Evolutionary conservation across 92 coral and sea anemone species (phyloP).

Genomic region (Umimayanthus chanpuru): DNA sequence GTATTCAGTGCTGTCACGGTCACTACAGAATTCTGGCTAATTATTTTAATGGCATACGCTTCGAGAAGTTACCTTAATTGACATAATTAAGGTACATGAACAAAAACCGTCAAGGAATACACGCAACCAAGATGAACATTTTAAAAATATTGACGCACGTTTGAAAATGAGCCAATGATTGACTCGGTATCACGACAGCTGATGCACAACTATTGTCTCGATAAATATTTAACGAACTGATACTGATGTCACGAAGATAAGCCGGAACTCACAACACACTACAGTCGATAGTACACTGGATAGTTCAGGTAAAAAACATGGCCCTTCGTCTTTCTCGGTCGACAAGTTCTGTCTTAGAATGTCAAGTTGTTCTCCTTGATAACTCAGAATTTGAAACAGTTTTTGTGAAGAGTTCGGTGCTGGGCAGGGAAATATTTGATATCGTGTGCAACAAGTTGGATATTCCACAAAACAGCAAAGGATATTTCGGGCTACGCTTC

Average conservation of each 20-base stretch:
- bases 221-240: not conserved
- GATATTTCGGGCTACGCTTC: conserved; percentile 88
- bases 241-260: not conserved
- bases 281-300: not conserved
- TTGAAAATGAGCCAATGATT: no score
- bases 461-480: conserved; percentile 60
- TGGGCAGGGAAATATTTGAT: conserved; percentile 65
- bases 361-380: conserved; percentile 78
- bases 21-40: no score
- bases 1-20: no score
- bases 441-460: conserved; percentile 70
- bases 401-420: conserved; percentile 52
- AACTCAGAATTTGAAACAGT: conserved; percentile 69
- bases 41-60: no score
- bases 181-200: no score
- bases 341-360: conserved; percentile 48
- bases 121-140: no score
- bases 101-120: no score
- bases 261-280: no score
- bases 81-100: no score
- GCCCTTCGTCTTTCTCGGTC: conserved; percentile 39
- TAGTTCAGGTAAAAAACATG: not conserved
- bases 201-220: no score
- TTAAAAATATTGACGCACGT: no score
- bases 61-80: no score